Conservation (phyloP, 1,140 invertebrate genomes). For the Drosophila pandora region DNA sequence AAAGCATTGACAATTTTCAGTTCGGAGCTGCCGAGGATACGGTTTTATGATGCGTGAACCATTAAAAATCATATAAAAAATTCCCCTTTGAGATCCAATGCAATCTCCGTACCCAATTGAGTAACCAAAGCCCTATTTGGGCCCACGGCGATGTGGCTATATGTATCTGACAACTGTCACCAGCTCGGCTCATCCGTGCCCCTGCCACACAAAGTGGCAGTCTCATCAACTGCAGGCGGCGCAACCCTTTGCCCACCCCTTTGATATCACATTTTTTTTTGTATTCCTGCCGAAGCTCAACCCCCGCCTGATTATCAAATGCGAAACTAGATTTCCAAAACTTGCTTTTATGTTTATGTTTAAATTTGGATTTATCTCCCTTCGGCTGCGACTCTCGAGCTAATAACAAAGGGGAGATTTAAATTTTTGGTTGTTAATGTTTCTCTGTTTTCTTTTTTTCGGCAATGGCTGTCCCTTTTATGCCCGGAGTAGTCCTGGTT, state of each 20-base stretch:
- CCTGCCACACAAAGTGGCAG: conserved; percentile 12
- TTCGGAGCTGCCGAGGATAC: conserved; percentile 45
- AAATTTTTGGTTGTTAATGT: conserved; percentile 5
- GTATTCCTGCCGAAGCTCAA: conserved; percentile 16
- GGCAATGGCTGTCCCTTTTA: neutral
- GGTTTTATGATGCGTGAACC: conserved; percentile 76
- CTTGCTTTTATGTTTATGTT: conserved; percentile 75
- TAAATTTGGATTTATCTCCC: conserved; percentile 51
- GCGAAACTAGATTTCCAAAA: conserved; percentile 68
- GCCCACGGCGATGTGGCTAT: conserved; percentile 51
- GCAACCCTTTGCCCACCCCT: conserved; percentile 34
- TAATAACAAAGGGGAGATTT: conserved; percentile 63
- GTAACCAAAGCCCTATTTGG: conserved; percentile 54
- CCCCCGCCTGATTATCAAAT: conserved; percentile 73
- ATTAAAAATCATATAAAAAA: conserved; percentile 73
- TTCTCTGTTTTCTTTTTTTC: neutral
- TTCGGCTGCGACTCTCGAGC: conserved; percentile 11
- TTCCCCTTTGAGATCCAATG: conserved; percentile 60
- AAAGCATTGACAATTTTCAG: conserved; percentile 51
- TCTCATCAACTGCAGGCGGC: conserved; percentile 46
- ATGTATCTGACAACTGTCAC: conserved; percentile 54
- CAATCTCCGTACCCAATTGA: conserved; percentile 38
- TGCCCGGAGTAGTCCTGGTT: conserved; percentile 48
- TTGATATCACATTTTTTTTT: neutral
- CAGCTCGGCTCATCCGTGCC: conserved; percentile 27